Evolutionary conservation across 1,140 invertebrate species (phyloP).

Genomic region (Scaptomyza hsui): DNA sequence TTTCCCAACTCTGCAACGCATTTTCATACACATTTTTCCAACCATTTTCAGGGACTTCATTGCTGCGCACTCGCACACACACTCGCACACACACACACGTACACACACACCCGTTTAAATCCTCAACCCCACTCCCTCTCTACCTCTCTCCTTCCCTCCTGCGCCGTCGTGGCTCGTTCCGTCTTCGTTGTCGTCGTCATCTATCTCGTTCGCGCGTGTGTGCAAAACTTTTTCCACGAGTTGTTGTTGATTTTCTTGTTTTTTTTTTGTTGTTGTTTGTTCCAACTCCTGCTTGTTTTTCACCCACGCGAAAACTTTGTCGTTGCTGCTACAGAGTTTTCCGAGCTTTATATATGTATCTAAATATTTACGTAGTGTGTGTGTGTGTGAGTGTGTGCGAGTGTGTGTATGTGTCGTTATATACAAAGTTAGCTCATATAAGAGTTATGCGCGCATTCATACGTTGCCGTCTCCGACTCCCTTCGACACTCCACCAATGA

Average conservation of each 20-base stretch:
- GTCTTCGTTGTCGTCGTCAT: slow-evolving; percentile 62
- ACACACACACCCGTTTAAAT: slow-evolving; percentile 28
- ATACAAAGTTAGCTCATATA: slow-evolving; percentile 59
- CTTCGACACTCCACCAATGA: slow-evolving; percentile 45
- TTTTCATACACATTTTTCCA: slow-evolving; percentile 41
- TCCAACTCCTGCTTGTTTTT: slow-evolving; percentile 39
- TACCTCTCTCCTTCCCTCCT: slow-evolving; percentile 3
- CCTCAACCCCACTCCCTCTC: neutral
- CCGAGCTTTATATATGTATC: slow-evolving; percentile 38
- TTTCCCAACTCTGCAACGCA: slow-evolving; percentile 21
- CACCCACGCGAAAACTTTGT: slow-evolving; percentile 72
- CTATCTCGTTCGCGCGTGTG: slow-evolving; percentile 72
- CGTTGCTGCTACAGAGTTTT: slow-evolving; percentile 55
- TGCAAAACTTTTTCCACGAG: slow-evolving; percentile 70
- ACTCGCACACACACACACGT: slow-evolving; percentile 18
- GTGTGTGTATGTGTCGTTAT: slow-evolving; percentile 39
- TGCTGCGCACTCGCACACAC: slow-evolving; percentile 53
- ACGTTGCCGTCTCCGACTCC: slow-evolving; percentile 34
- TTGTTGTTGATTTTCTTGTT: slow-evolving; percentile 58
- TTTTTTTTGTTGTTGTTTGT: slow-evolving; percentile 29
- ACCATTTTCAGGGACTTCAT: slow-evolving; percentile 44
- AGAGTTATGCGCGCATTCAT: slow-evolving; percentile 70
- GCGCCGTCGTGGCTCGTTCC: slow-evolving; percentile 34
- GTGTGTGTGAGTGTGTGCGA: slow-evolving; percentile 12
- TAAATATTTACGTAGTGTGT: slow-evolving; percentile 18